These are phyloP conservation scores for Drosophila falleni DNA, from an alignment of 2,888 invertebrate genomes.

Conservation along the genomic window DNA sequence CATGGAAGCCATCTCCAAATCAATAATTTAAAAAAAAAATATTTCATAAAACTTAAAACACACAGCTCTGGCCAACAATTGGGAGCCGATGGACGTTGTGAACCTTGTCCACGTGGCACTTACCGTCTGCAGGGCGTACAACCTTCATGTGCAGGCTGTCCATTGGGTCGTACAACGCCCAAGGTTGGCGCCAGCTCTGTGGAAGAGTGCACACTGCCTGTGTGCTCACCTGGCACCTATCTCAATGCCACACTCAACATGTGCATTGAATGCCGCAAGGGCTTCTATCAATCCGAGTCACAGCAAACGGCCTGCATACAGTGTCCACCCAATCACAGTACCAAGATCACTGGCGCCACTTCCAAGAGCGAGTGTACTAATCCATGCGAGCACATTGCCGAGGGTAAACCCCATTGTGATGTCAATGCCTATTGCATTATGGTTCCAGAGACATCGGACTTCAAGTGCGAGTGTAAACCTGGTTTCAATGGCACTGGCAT, in stretches of 20 bases:
- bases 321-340: conserved; percentile 96
- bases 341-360: conserved; percentile 92
- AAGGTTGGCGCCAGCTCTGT: conserved; percentile 92
- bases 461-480: conserved; percentile 96
- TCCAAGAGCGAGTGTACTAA: conserved; percentile 94
- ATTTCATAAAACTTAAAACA: too few species aligned
- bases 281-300: conserved; percentile 95
- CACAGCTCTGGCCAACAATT: conserved; percentile 91
- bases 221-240: conserved; percentile 93
- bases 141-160: conserved; percentile 95
- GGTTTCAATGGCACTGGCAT: conserved; percentile 96
- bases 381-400: conserved; percentile 92
- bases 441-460: conserved; percentile 92
- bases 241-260: conserved; percentile 94
- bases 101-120: conserved; percentile 95
- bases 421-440: conserved; percentile 94
- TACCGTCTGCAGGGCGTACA: conserved; percentile 95
- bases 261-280: conserved; percentile 95
- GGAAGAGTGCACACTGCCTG: conserved; percentile 96
- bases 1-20: too few species aligned
- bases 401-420: conserved; percentile 94
- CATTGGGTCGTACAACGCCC: conserved; percentile 95
- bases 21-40: too few species aligned
- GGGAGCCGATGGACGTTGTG: conserved; percentile 95
- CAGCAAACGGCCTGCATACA: conserved; percentile 94